A percentile compares a stretch with the other conserved stretches of the same genome.
Conservation (phyloP, 2,888 invertebrate species). For the Pyrrhosoma nymphula region DNA sequence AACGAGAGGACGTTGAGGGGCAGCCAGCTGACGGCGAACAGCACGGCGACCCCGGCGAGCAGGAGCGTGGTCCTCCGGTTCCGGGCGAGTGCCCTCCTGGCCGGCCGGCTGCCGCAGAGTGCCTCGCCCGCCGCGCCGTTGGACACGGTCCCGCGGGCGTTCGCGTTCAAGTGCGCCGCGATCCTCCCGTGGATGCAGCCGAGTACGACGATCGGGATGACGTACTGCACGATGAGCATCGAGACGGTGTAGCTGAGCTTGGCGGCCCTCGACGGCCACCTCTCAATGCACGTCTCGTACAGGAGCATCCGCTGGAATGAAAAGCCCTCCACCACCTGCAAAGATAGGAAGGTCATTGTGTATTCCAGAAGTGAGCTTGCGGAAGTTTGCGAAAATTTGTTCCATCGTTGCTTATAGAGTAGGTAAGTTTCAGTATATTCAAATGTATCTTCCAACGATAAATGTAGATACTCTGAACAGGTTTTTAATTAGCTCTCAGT, state of each 20-base stretch:
- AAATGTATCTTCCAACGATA: too few species aligned
- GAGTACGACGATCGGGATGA: conserved; percentile 72
- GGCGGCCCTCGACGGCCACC: conserved; percentile 75
- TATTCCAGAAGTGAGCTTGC: too few species aligned
- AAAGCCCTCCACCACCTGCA: conserved; percentile 74
- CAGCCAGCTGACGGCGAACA: conserved; percentile 81
- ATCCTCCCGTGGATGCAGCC: conserved; percentile 73
- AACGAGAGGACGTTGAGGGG: conserved; percentile 81
- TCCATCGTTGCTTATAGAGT: too few species aligned
- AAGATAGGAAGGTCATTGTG: background rate
- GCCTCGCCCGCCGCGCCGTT: conserved; percentile 30
- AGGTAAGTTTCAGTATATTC: too few species aligned
- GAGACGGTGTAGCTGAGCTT: conserved; percentile 71
- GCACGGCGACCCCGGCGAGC: conserved; percentile 76
- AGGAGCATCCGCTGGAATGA: conserved; percentile 74
- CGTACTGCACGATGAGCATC: conserved; percentile 71
- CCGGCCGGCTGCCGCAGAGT: conserved; percentile 59
- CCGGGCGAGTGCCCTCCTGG: conserved; percentile 73
- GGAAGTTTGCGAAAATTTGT: too few species aligned
- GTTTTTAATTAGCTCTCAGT: too few species aligned
- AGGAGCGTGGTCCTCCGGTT: conserved; percentile 76
- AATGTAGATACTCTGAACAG: too few species aligned
- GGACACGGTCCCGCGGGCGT: conserved; percentile 68
- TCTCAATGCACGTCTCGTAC: conserved; percentile 76
- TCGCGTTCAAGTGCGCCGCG: conserved; percentile 71